phyloP scores from a whole-genome alignment of 2,888 invertebrate species.

The Melinaea menophilus region DNA sequence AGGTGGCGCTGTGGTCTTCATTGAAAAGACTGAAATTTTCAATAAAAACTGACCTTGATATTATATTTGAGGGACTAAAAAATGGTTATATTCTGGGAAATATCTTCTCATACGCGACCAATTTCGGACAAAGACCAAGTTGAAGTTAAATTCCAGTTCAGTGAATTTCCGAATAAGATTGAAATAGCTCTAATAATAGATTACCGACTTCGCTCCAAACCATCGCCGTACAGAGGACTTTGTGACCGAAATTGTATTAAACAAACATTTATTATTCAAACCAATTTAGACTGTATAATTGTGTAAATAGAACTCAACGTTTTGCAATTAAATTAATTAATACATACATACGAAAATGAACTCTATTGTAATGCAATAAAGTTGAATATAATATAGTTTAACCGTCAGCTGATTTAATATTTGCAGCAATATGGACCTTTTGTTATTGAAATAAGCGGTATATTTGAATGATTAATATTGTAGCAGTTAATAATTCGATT shows the following conservation, averaged over 20 bases:
- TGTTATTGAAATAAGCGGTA: constrained; percentile 21
- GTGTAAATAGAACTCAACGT: constrained; percentile 21
- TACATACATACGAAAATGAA: constrained; percentile 3
- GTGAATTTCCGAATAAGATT: neutral
- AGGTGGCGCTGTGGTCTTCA: too few species aligned
- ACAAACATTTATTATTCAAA: constrained; percentile 18
- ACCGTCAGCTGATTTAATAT: too few species aligned
- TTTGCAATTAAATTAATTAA: constrained; percentile 9
- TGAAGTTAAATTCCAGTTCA: too few species aligned
- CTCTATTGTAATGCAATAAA: constrained; percentile 12
- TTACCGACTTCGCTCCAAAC: too few species aligned
- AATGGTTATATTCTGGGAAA: too few species aligned
- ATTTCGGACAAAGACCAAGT: too few species aligned
- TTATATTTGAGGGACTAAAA: too few species aligned
- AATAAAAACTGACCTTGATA: too few species aligned
- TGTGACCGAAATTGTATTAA: constrained; percentile 17
- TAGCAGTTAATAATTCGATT: too few species aligned
- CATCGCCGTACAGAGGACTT: constrained; percentile 3
- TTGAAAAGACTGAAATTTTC: too few species aligned
- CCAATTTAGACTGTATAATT: constrained; percentile 18
- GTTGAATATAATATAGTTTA: constrained; percentile 8
- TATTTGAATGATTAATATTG: too few species aligned
- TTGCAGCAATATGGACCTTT: neutral
- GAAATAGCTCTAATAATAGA: constrained; percentile 8
- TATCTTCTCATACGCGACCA: too few species aligned